phyloP scores from a whole-genome alignment of 2,113 vertebrate species.

The Pleuronectes platessa region DNA sequence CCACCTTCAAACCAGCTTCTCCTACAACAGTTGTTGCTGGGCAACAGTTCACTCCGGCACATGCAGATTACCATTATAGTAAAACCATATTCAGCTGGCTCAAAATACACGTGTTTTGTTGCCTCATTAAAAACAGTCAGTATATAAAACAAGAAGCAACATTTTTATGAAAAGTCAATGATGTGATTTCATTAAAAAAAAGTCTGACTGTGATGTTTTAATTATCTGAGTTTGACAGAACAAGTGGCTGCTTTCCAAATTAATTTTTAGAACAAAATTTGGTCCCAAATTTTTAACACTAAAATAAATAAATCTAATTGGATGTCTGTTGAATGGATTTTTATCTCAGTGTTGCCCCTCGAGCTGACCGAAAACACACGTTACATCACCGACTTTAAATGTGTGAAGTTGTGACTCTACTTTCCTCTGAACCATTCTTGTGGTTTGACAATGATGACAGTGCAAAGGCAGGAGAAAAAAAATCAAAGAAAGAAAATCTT shows the following conservation, averaged over 20 bases:
- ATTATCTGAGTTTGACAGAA: neutral
- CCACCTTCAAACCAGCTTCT: slow-evolving; percentile 7
- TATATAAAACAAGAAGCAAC: neutral
- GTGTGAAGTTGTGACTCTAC: neutral
- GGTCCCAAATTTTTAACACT: neutral
- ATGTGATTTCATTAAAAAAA: too few relatives aligned
- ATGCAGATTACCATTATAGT: slow-evolving; percentile 15
- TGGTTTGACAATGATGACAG: neutral
- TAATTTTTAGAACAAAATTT: neutral
- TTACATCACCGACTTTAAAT: neutral
- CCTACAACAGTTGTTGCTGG: slow-evolving; percentile 25
- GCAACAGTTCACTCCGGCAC: slow-evolving; percentile 27
- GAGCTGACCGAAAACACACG: neutral
- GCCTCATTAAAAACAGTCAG: neutral
- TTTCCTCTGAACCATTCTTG: neutral
- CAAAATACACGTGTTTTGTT: too few relatives aligned
- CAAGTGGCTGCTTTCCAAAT: neutral
- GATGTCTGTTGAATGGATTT: neutral
- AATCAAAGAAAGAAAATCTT: neutral
- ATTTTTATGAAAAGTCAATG: neutral
- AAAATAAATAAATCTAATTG: too few relatives aligned
- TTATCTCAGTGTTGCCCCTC: neutral
- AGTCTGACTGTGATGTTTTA: neutral
- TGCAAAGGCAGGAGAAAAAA: neutral
- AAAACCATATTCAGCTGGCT: slow-evolving; percentile 2